Evolutionary conservation across 2,888 invertebrate genomes (phyloP).

Genomic region (Margaritifera margaritifera): DNA sequence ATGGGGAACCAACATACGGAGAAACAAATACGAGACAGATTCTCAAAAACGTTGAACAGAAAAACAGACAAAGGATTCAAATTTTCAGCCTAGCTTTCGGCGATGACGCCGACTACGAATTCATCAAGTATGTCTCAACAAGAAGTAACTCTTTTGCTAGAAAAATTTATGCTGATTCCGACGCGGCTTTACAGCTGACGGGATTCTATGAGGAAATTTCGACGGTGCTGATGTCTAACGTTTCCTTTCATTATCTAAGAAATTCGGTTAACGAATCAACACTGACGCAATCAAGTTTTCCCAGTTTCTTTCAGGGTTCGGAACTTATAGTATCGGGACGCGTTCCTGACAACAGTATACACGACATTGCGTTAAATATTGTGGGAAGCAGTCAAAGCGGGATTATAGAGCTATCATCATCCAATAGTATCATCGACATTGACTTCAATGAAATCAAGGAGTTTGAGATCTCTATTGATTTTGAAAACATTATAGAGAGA

Average conservation of each 20-base stretch:
- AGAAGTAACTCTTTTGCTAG: slow-evolving; percentile 82
- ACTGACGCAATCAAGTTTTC: slow-evolving; percentile 47
- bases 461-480: slow-evolving; percentile 31
- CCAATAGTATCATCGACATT: slow-evolving; percentile 23
- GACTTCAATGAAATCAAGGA: slow-evolving; percentile 14
- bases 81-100: slow-evolving; percentile 84
- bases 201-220: slow-evolving; percentile 80
- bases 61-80: slow-evolving; percentile 43
- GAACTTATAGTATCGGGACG: slow-evolving; percentile 56
- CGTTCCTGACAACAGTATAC: slow-evolving; percentile 32
- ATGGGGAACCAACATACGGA: slow-evolving; percentile 73
- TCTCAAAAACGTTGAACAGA: slow-evolving; percentile 41
- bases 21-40: slow-evolving; percentile 64
- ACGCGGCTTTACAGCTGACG: slow-evolving; percentile 81
- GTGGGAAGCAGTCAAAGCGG: slow-evolving; percentile 35
- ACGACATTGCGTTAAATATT: slow-evolving; percentile 31
- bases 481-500: slow-evolving; percentile 47
- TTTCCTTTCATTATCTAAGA: slow-evolving; percentile 70
- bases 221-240: slow-evolving; percentile 80
- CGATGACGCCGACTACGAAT: slow-evolving; percentile 80
- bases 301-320: slow-evolving; percentile 51
- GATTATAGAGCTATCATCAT: slow-evolving; percentile 34
- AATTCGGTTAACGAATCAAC: slow-evolving; percentile 44
- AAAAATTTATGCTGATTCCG: slow-evolving; percentile 83
- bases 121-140: slow-evolving; percentile 80